Evolutionary conservation across 1,140 invertebrate genomes (phyloP), one percentile per base, ranked within the genome.

Genomic region (Ceratosolen fusciceps): DNA sequence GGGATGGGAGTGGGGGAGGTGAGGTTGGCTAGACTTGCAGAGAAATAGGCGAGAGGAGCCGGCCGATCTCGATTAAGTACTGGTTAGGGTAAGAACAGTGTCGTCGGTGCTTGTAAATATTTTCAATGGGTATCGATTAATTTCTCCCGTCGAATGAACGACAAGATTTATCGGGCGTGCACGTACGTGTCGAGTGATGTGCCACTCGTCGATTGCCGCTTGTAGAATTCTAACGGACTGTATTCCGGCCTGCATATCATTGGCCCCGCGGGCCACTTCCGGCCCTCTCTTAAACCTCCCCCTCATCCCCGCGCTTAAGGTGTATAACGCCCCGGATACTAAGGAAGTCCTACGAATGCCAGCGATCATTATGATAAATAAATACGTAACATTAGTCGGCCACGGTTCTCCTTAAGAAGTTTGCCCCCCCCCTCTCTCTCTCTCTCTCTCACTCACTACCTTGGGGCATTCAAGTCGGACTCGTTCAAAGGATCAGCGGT

Each of bases 201-300:
- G 47, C n/a, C 26, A 49, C 21, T 54, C 34, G 34, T 21, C 52
- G 62, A 79, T 79, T 74, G 78, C 74, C 78, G 74, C 72, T 79
- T 47, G n/a, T 68, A 79, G 67, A 74, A 70, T 39, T 58, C 60
- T 79, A 79, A 79, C 78, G 78, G 78, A 74, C 49, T 67, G 62
- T 79, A 79, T 79, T 79, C 72, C 78, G 78, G 71, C 78, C 78
- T 74, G 78, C 78, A 79, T 79, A 79, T 79, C 78, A 79, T 79
- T 79, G 78, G n/a, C 71, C 78, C 78, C 62, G 71, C 47, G 67
- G 56, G 77, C 29, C 2, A 74, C 77, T 79, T 79, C 77, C 77
- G 77, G 54, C n/a, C n/a, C n/a, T n/a, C n/a, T n/a, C n/a, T n/a
- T n/a, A n/a, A n/a, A n/a, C n/a, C n/a, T n/a, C n/a, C 31, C 72